A percentile compares a stretch with the other conserved stretches of the same genome.
Evolutionary conservation across 2,888 invertebrate genomes (phyloP).

Genomic region (Xylota sylvarum): DNA sequence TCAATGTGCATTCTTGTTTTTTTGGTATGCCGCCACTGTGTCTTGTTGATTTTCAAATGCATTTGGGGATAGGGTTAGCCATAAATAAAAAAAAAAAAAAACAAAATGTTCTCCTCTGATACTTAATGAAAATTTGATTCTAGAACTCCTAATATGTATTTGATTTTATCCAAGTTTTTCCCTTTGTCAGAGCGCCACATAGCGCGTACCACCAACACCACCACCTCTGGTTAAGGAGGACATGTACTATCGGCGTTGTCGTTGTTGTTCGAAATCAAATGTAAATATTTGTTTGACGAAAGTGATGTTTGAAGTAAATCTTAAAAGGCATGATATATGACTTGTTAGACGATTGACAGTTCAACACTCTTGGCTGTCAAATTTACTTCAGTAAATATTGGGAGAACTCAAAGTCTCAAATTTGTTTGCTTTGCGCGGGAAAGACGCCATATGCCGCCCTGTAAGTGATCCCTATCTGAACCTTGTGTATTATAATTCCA

Average conservation of each 20-base stretch:
- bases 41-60: conserved; percentile 57
- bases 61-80: conserved; percentile 5
- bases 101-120: conserved; percentile 19
- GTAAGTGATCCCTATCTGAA: background rate
- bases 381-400: conserved; percentile 78
- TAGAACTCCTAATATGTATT: conserved; percentile 31
- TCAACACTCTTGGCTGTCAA: conserved; percentile 83
- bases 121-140: conserved; percentile 48
- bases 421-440: conserved; percentile 54
- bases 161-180: conserved; percentile 42
- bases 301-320: conserved; percentile 73
- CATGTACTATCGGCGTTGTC: background rate
- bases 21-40: conserved; percentile 25
- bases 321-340: conserved; percentile 68
- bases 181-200: conserved; percentile 68
- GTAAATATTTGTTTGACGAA: conserved; percentile 71
- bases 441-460: conserved; percentile 54
- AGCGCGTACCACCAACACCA: background rate
- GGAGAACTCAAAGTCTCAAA: conserved; percentile 54
- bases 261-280: conserved; percentile 53
- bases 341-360: conserved; percentile 82
- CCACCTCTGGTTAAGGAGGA: conserved; percentile 36
- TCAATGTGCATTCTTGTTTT: conserved; percentile 33
- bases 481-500: conserved; percentile 18
- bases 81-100: conserved; percentile 50